phyloP scores from a whole-genome alignment of 1,140 invertebrate species.

The Leptopilina clavipes region DNA sequence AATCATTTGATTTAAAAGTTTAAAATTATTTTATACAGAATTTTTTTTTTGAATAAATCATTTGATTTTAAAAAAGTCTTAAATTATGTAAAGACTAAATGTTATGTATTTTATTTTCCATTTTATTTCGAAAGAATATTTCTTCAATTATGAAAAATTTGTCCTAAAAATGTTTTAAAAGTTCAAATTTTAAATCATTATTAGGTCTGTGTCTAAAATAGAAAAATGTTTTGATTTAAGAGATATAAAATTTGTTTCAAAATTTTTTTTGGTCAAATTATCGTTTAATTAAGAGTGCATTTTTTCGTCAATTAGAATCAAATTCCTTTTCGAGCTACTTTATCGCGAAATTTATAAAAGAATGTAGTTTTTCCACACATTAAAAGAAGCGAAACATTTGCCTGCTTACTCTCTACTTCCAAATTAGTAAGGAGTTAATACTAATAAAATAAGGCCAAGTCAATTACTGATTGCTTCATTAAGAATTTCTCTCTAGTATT shows the following conservation, averaged over 20 bases:
- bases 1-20: background rate
- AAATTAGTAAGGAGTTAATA: background rate
- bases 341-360: background rate
- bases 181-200: no score
- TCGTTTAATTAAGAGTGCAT: background rate
- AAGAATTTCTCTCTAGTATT: background rate
- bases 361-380: background rate
- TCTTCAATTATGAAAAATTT: no score
- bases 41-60: background rate
- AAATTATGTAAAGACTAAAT: no score
- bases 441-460: constrained; percentile 1
- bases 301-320: background rate
- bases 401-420: background rate
- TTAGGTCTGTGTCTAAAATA: no score
- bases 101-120: no score
- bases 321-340: background rate
- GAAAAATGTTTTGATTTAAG: no score
- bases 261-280: background rate
- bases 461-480: constrained; percentile 1
- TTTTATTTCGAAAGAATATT: no score
- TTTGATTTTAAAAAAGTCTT: background rate
- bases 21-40: background rate
- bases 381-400: background rate
- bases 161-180: no score
- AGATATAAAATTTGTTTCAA: no score